Base-by-base conservation (phyloP, 1,140 invertebrate species). In the Penaeus chinensis region DNA sequence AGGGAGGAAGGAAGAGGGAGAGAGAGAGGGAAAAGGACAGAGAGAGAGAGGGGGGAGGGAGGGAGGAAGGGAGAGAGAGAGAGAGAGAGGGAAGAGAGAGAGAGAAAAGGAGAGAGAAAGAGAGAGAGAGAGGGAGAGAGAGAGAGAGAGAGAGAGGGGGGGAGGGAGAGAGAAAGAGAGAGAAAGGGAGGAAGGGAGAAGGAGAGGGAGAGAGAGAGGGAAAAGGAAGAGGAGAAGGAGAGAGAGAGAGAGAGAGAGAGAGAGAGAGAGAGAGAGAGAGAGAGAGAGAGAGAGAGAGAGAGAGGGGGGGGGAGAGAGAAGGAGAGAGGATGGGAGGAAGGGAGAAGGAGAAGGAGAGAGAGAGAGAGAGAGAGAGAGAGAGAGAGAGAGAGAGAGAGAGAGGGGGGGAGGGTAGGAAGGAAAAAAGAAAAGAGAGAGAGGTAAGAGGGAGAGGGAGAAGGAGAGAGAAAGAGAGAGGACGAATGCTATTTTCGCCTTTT, bases 371-470 rank as follows among this genome's bases (percentile, higher is more conserved):
- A 2, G 32, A 2, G 32, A 32, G 32, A 2, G 32, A 32, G 32
- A 2, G n/a, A 81, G 78, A 81, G 78, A 81, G 78, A 81, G 78
- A 81, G 54, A 62, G 78, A 81, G 78, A 81, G 78, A 81, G 78
- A 81, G 78, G 63, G 78, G 32, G 32, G 32, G 32, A n/a, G 0
- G 42, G 27, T 13, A 32, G 71, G 42, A 27, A 76, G 27, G 24
- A 10, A 76, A 76, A 24, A 18, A 32, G 42, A 19, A 42, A 76
- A n/a, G 19, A 42, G 42, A 42, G 63, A 22, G 27, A 24, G 37
- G 54, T 2, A 54, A 54, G 37, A 60, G 24, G 27, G 78, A 79
- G 20, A 79, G 37, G 60, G 76, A 54, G 76, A 78, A 47, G 54
- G 76, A 78, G 76, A 78, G 76, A 54, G 76, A 78, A 3, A 19